Base-by-base conservation (phyloP, 1,140 invertebrate species). In the Armadillidium nasatum region DNA sequence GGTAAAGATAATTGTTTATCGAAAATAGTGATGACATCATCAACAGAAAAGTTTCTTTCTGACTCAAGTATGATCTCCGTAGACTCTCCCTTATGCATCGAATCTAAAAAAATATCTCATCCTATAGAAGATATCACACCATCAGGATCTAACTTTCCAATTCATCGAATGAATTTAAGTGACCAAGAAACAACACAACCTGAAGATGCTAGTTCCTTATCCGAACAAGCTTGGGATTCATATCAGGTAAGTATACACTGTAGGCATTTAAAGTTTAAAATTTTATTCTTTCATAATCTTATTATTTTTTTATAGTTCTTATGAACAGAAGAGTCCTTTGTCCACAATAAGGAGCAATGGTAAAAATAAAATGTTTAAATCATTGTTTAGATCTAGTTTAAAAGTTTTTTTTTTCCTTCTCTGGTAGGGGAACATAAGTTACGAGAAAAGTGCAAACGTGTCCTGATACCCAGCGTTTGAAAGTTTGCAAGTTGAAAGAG, bases 211-310 rank as follows among this genome's bases (percentile, higher is more conserved):
- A 93, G 90, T 84, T 94, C 93, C 46, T 91, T 94, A 82, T 95
- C 93, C 2, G 94, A 96, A 84, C 91, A 92, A 82, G 93, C 86
- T 7, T 88, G 88, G 88, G 88, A 88, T 78, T 86, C 86, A 79
- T 88, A 88, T 82, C 85, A 87, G 84, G 86, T 87, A 19, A 6
- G 46, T 70, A 60, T 60, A 19, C 50, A 2, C 7, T 2, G 50
- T 60, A 60, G 7, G 4, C 4, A 60, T 60, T 7, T 33, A 33
- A 33, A 33, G 1, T 6, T 33, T 33, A 3, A 33, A 33, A 33
- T 1, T 33, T 33, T 33, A 33, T 33, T 33, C 33, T 33, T 33
- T 33, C 33, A 33, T 33, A 33, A 33, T 33, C 33, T 6, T 33
- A 3, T 33, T 33, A 33, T 33, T 3, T 33, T n/a, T 33, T 33